A percentile compares a stretch with the other conserved stretches of the same genome.
Conservation (phyloP, 2,113 vertebrate species). For the Takifugu flavidus region DNA sequence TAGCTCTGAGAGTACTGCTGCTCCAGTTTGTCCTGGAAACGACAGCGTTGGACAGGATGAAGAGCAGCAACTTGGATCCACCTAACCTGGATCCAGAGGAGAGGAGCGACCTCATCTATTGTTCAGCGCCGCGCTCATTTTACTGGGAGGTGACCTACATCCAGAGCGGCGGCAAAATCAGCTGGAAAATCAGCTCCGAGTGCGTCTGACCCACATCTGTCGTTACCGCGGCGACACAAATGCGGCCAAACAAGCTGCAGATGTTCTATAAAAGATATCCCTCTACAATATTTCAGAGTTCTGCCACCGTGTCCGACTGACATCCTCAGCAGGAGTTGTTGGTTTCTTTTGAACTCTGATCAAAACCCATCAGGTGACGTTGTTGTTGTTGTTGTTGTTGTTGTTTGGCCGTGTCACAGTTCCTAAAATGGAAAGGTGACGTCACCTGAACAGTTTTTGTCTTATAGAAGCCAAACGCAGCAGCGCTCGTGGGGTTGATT, state of each 20-base stretch:
- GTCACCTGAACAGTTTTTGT: no score
- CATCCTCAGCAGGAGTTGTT: no score
- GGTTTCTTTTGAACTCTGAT: no score
- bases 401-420: no score
- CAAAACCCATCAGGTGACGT: no score
- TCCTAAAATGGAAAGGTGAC: no score
- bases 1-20: constrained; percentile 94
- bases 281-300: no score
- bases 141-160: constrained; percentile 41
- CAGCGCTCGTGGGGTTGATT: no score
- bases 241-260: neutral
- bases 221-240: constrained; percentile 14
- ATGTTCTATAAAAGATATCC: neutral
- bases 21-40: constrained; percentile 88
- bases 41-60: neutral
- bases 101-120: constrained; percentile 19
- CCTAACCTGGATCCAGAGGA: neutral
- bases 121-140: constrained; percentile 16
- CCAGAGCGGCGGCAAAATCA: constrained; percentile 32
- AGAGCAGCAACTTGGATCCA: neutral
- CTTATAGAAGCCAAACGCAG: no score
- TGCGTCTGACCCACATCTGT: constrained; percentile 56
- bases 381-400: no score
- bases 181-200: neutral
- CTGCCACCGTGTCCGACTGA: no score